Base-by-base conservation (phyloP, 2,797 vertebrate species). In the Apogon talboti region DNA sequence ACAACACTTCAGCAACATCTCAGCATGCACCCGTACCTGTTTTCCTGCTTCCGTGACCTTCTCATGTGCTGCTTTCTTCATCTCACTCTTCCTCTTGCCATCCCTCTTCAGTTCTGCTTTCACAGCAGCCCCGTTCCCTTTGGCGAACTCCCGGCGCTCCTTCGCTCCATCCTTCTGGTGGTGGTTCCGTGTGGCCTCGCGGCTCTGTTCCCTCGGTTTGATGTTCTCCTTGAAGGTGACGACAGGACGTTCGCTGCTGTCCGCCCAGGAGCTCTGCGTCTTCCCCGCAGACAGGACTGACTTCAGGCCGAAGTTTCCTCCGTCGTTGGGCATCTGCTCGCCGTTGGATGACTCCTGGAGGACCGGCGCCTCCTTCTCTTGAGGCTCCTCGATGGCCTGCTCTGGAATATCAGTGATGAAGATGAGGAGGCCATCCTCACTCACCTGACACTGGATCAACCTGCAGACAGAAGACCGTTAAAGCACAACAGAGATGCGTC, bases 151-250 rank as follows among this genome's bases (percentile, higher is more conserved):
- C 0, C 86, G 60, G 3, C 95, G 95, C 62, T 96, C 95, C 74
- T 96, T 96, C 1, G 61, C 70, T 11, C 88, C 78, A 41, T 97
- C 96, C 74, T 96, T 95, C 41, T 87, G 90, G 21, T 93, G 93
- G 40, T 94, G 95, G 84, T 81, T 93, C 41, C 95, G 91, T 3
- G 86, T 83, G 4, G 87, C 92, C 14, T 98, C 97, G 47, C 95
- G 94, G 91, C 93, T 95, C 62, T 90, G 92, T 74, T 99, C 98
- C 16, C 95, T 86, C 4, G 97, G 97, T 84, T 98, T 98, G 90
- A 97, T 97, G 87, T 98, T 98, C 91, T 99, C 98, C 83, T 98
- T 98, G 89, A 98, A 98, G 2, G 97, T 98, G 78, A 98, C 97
- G 63, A 98, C 91, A 0, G 96, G 97, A 21, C 97, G 95, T 62